Evolutionary conservation across 2,113 vertebrate species (phyloP), one percentile per base, ranked within the genome.

Genomic region (Ardeotis arabs): DNA sequence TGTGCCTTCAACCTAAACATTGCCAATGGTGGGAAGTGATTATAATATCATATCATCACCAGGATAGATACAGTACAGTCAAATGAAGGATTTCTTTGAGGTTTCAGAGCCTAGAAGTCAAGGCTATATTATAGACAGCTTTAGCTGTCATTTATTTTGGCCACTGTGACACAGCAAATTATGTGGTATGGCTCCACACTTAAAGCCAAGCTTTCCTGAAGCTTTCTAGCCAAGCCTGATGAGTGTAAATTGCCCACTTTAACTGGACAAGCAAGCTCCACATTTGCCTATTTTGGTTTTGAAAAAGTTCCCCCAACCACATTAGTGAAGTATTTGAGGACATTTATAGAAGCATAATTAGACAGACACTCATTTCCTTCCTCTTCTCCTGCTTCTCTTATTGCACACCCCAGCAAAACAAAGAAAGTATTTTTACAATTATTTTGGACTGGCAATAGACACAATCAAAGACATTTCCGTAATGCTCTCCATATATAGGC

Each of bases 321-420:
- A 70, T n/a, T 94, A 95, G 73, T 53, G 91, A 84, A 87, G 35
- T 80, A 87, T 94, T 90, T 50, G 56, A 96, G 56, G 37, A 80
- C n/a, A 79, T 90, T 97, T 89, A 85, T 56, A 84, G 73, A 83
- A 84, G 52, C 14, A 76, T 85, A 87, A 92, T 95, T 73, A 96
- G 27, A 74, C 14, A 64, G 77, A 53, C 22, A 84, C 24, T 82
- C 27, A 94, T 64, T 93, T 96, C 60, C 84, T 95, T 93, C 84
- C 52, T 68, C 33, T 93, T 58, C 33, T 64, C 33, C 64, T 93
- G 20, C 56, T 87, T 79, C 69, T 77, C n/a, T 84, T n/a, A 87
- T 69, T 79, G 81, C 29, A 29, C 79, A 81, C 39, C 56, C 84
- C 69, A 94, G 49, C 18, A 63, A 90, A 62, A 22, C 47, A 79